A percentile compares a stretch with the other conserved stretches of the same genome.
Evolutionary conservation across 2,113 vertebrate species (phyloP).

Genomic region (Paracanthobrama guichenoti): DNA sequence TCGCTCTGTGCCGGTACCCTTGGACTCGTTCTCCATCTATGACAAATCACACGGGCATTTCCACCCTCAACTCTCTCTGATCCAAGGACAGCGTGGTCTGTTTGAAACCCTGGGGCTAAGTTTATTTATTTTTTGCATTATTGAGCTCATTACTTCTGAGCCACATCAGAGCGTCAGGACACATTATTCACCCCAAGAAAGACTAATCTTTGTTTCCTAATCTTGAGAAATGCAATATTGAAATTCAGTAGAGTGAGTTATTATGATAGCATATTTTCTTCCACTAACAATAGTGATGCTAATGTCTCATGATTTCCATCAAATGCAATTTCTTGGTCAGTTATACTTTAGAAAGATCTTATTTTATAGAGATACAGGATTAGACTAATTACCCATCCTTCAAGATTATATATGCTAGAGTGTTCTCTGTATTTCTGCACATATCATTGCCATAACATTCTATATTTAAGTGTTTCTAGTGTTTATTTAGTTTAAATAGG

Average conservation of each 20-base stretch:
- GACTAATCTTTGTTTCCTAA: not conserved
- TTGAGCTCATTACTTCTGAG: conserved; percentile 21
- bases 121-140: conserved; percentile 32
- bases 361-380: not conserved
- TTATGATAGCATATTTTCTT: not conserved
- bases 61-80: not conserved
- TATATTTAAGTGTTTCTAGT: too few relatives aligned
- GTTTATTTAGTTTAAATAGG: not conserved
- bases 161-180: not conserved
- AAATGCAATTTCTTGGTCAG: not conserved
- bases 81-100: not conserved
- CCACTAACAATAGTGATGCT: not conserved
- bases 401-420: not conserved
- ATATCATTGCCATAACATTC: not conserved
- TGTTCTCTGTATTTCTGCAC: not conserved
- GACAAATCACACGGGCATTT: conserved; percentile 43
- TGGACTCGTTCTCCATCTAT: conserved; percentile 40
- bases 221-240: conserved; percentile 15
- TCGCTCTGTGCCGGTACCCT: conserved; percentile 17
- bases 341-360: not conserved
- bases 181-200: conserved; percentile 20
- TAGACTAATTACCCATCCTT: not conserved
- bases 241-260: not conserved
- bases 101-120: conserved; percentile 1
- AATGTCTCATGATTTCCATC: not conserved